Conservation (phyloP, 2,888 invertebrate genomes). For the Nephrotoma guestfalica region DNA sequence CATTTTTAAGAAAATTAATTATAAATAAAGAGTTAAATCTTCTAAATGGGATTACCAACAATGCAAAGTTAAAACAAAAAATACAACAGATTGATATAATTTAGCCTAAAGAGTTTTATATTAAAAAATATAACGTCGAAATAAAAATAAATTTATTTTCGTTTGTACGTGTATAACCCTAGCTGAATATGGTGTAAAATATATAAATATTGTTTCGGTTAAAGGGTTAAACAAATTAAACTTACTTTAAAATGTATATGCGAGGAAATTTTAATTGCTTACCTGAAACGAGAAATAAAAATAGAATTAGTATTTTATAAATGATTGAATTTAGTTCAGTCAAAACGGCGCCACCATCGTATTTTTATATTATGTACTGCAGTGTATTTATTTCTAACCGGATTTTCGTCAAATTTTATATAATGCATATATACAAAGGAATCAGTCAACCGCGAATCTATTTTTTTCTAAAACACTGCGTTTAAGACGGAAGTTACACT, state of each 20-base stretch:
- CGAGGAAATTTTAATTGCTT: background rate
- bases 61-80: background rate
- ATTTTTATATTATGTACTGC: too few species aligned
- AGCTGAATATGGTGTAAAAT: background rate
- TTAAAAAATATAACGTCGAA: background rate
- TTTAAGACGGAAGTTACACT: background rate
- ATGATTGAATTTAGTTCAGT: too few species aligned
- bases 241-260: background rate
- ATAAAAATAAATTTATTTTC: background rate
- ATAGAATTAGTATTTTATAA: background rate
- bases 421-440: too few species aligned
- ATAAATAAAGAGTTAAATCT: background rate
- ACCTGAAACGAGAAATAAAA: background rate
- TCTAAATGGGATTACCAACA: background rate
- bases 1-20: background rate
- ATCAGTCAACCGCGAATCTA: background rate
- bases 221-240: background rate
- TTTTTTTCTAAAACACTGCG: background rate
- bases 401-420: too few species aligned
- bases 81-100: background rate
- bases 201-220: background rate
- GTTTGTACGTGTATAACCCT: background rate
- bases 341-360: too few species aligned
- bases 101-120: background rate
- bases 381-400: too few species aligned